Conservation (phyloP, 2,888 invertebrate genomes). For the Plagiodera versicolora region DNA sequence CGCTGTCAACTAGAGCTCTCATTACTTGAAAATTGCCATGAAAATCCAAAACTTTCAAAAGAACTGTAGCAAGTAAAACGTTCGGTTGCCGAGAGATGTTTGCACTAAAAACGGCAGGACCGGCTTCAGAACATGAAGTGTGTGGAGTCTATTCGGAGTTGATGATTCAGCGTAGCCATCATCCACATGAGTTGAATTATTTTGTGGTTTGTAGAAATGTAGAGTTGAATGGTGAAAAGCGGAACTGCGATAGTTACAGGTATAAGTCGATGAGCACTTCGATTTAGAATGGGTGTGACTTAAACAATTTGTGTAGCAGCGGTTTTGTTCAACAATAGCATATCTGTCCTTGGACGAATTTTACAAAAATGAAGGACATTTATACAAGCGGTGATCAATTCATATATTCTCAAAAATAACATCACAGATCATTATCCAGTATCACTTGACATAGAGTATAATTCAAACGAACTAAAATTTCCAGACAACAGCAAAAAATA, state of each 20-base stretch:
- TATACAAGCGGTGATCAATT: neutral
- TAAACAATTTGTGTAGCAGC: neutral
- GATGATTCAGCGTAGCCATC: neutral
- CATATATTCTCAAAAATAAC: no score
- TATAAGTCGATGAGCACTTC: slow-evolving; percentile 4
- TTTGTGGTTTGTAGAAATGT: slow-evolving; percentile 3
- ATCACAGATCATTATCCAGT: no score
- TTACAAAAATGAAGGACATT: neutral
- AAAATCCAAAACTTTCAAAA: neutral
- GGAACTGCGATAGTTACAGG: neutral
- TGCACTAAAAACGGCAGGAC: neutral
- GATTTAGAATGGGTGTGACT: slow-evolving; percentile 1
- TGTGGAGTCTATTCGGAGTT: neutral
- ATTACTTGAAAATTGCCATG: slow-evolving; percentile 1
- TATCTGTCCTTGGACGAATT: slow-evolving; percentile 4
- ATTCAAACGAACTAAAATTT: no score
- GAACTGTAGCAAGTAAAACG: slow-evolving; percentile 1
- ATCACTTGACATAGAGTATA: no score
- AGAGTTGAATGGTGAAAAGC: slow-evolving; percentile 8
- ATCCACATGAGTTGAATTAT: neutral
- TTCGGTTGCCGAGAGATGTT: neutral
- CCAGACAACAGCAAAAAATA: no score
- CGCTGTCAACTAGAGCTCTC: no score
- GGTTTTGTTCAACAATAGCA: slow-evolving; percentile 6
- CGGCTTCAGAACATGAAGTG: neutral